Conservation (phyloP, 2,797 vertebrate species). For the Eulemur albifrons region DNA sequence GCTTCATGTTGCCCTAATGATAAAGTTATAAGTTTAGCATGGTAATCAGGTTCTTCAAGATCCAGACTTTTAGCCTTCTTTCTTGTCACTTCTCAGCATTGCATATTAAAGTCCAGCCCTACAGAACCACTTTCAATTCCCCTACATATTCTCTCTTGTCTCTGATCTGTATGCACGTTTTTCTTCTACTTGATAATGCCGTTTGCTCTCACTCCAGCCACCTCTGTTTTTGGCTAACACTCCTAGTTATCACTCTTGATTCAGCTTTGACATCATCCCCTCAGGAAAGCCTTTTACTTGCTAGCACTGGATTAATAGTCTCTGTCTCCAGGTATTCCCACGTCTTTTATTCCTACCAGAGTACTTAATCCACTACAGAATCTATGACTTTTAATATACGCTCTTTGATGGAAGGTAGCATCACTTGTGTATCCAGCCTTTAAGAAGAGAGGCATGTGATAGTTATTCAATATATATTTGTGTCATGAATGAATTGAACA, state of each 20-base stretch:
- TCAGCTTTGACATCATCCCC: not conserved
- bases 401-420: not conserved
- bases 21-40: not conserved
- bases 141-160: not conserved
- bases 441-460: not conserved
- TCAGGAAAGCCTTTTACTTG: not conserved
- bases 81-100: not conserved
- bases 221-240: not conserved
- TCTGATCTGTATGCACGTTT: not conserved
- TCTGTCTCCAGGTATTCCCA: fast-evolving
- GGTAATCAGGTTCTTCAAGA: not conserved
- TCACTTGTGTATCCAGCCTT: not conserved
- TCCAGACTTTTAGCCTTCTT: not conserved
- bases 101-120: not conserved
- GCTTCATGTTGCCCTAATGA: not conserved
- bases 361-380: not conserved
- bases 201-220: not conserved
- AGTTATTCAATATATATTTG: not conserved
- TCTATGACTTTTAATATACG: not conserved
- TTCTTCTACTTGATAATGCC: not conserved
- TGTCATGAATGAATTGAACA: not conserved
- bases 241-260: not conserved
- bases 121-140: not conserved
- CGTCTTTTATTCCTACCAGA: not conserved
- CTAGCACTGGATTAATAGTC: not conserved